Evolutionary conservation across 2,113 vertebrate species (phyloP), one percentile per base, ranked within the genome.

Genomic region (Hippolais icterina): DNA sequence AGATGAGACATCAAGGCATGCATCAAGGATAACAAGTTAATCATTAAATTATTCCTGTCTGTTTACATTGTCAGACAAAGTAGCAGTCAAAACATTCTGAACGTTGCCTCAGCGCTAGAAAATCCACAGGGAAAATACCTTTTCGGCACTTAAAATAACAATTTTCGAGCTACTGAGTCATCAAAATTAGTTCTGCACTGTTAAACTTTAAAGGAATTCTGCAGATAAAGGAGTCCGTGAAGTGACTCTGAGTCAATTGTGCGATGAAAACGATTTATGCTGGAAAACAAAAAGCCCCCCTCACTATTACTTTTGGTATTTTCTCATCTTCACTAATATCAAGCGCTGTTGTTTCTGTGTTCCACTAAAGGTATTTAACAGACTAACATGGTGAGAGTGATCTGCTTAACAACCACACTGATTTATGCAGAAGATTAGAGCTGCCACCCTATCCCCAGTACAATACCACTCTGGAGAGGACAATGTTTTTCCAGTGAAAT

Each of bases 81-180:
- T 78, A 96, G 87, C 90, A 96, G 94, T 95, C 95, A 96, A 96
- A 97, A 96, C 94, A 96, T 84, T 93, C 61, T 54, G 94, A 95
- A 94, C 2, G 15, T 94, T 96, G 90, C 92, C 87, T 96, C 69
- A 25, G 92, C 68, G 78, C 81, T 97, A 94, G 91, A 95, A 92
- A 97, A 93, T 96, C 83, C 92, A 97, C 76, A 92, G 93, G 89
- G 92, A 96, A 97, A 96, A 97, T 96, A 96, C 96, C 94, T 97
- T 97, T 96, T 93, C 1, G 23, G 81, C 75, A 90, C 89, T 97
- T 97, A 96, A 97, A 96, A 94, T 91, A 96, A 92, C 85, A 91
- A 83, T 92, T 91, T 96, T 94, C 2, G 2, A 87, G 93, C 95
- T 97, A 89, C 86, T 93, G 97, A 97, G 92, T 96, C 96, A 97